Evolutionary conservation across 2,888 invertebrate species (phyloP).

Genomic region (Lottia scabra): DNA sequence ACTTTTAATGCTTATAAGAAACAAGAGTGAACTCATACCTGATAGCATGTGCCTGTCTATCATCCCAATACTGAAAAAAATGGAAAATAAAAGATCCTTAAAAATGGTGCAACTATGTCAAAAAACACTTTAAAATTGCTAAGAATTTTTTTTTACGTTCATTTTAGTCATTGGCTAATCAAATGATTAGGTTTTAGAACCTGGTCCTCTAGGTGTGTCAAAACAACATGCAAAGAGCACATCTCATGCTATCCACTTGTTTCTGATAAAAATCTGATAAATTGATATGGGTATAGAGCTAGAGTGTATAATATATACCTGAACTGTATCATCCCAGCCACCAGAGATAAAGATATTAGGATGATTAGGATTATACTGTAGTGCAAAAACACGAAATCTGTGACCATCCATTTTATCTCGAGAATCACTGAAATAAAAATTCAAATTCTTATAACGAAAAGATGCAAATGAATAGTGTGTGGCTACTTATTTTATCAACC

Average conservation of each 20-base stretch:
- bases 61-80: constrained; percentile 67
- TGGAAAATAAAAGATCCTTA: constrained; percentile 12
- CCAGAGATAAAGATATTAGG: constrained; percentile 66
- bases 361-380: constrained; percentile 63
- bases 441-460: too few relatives aligned
- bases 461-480: too few relatives aligned
- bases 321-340: constrained; percentile 70
- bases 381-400: constrained; percentile 64
- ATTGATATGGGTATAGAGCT: neutral
- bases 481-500: too few relatives aligned
- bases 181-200: too few relatives aligned
- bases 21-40: constrained; percentile 45
- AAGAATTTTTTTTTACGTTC: too few relatives aligned
- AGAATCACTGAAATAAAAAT: constrained; percentile 53
- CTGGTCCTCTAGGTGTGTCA: too few relatives aligned
- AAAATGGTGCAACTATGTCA: too few relatives aligned
- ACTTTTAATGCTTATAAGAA: neutral
- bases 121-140: too few relatives aligned
- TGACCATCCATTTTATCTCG: constrained; percentile 67
- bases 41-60: constrained; percentile 56
- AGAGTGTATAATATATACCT: constrained; percentile 44
- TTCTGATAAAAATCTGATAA: neutral
- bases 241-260: too few relatives aligned
- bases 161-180: too few relatives aligned
- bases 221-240: too few relatives aligned